These are phyloP conservation scores for Cyprinus carpio DNA, from an alignment of 2,113 vertebrate genomes.

Conservation along the genomic window DNA sequence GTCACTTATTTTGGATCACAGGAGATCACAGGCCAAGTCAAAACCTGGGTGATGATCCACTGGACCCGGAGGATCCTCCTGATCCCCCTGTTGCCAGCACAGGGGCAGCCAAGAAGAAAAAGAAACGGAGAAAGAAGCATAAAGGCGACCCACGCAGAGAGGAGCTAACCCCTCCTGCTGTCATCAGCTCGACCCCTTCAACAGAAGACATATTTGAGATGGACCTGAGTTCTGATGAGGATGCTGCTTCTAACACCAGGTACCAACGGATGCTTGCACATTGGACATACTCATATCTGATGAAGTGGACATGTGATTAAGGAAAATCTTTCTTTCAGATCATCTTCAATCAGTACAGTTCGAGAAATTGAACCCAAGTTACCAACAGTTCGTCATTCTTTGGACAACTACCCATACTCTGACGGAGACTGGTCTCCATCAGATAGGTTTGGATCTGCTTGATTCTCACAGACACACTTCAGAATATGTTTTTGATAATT, in stretches of 20 bases:
- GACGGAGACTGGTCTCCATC: slow-evolving; percentile 89
- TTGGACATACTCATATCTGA: not conserved
- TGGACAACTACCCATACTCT: slow-evolving; percentile 88
- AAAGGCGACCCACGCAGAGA: slow-evolving; percentile 89
- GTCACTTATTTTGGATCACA: slow-evolving; percentile 87
- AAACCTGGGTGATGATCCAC: slow-evolving; percentile 71
- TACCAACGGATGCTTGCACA: slow-evolving; percentile 51
- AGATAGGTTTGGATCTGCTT: slow-evolving; percentile 78
- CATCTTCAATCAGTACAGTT: slow-evolving; percentile 79
- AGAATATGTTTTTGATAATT: not conserved
- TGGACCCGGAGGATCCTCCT: slow-evolving; percentile 69
- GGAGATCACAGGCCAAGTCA: slow-evolving; percentile 64
- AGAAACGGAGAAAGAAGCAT: slow-evolving; percentile 88
- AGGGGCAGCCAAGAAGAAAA: slow-evolving; percentile 89
- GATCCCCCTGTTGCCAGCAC: slow-evolving; percentile 73
- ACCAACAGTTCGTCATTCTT: slow-evolving; percentile 77
- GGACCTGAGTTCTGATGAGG: slow-evolving; percentile 92
- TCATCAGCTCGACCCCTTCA: slow-evolving; percentile 29
- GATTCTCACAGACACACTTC: not conserved
- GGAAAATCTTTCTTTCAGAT: slow-evolving; percentile 69
- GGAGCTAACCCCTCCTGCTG: slow-evolving; percentile 76
- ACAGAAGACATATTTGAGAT: slow-evolving; percentile 85
- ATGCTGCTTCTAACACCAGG: slow-evolving; percentile 78
- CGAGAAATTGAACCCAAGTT: slow-evolving; percentile 86
- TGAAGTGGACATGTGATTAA: not conserved